A percentile compares a stretch with the other conserved stretches of the same genome.
These are phyloP conservation scores for Athene noctua DNA, from an alignment of 2,113 vertebrate species.

Conservation along the genomic window DNA sequence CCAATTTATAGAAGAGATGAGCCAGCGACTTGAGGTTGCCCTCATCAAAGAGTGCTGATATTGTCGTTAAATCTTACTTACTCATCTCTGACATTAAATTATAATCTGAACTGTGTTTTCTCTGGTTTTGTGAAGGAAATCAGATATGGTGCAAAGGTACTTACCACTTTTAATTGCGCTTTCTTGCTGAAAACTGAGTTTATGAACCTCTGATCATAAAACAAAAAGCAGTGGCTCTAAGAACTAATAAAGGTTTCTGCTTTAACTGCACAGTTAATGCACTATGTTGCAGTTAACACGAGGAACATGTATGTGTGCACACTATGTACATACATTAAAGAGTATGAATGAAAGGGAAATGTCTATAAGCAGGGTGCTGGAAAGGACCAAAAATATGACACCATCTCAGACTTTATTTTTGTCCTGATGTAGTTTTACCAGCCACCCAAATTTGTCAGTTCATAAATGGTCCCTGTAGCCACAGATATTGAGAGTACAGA, in stretches of 20 bases:
- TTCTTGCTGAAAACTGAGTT: constrained; percentile 54
- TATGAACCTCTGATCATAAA: constrained; percentile 26
- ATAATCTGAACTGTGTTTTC: constrained; percentile 15
- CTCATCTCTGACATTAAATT: constrained; percentile 47
- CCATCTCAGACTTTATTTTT: not conserved
- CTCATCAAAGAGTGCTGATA: constrained; percentile 68
- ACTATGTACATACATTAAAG: not conserved
- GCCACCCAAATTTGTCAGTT: constrained; percentile 17
- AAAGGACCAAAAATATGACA: not conserved
- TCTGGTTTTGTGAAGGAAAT: constrained; percentile 45
- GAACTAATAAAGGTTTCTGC: not conserved
- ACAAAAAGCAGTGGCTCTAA: not conserved
- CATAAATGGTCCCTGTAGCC: constrained; percentile 10
- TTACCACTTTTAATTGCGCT: constrained; percentile 51
- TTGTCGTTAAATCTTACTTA: constrained; percentile 66
- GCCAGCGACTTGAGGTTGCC: constrained; percentile 49
- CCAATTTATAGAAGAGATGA: constrained; percentile 69
- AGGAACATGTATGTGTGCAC: not conserved
- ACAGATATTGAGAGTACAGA: not conserved
- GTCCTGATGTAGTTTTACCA: not conserved
- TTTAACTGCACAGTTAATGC: not conserved
- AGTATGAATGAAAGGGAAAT: not conserved
- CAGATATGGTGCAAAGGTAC: constrained; percentile 36
- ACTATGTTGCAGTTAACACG: not conserved
- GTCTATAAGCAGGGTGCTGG: not conserved